Conservation (phyloP, 2,888 invertebrate species). For the Saturnia japonica region DNA sequence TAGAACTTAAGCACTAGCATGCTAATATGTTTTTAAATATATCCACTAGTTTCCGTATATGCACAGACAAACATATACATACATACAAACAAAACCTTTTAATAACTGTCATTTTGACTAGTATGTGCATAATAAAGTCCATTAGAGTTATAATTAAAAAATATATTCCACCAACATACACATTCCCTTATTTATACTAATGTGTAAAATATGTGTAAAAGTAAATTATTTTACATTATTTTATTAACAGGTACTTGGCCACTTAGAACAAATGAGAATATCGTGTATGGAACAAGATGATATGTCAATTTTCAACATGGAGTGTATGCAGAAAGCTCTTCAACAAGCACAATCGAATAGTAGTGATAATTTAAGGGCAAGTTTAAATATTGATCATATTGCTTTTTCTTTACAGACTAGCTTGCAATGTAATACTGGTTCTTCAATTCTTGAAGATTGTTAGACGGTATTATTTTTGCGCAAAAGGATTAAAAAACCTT, state of each 20-base stretch:
- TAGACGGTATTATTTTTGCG: not conserved
- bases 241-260: conserved; percentile 87
- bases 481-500: not conserved
- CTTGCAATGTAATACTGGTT: not conserved
- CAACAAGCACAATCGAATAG: conserved; percentile 94
- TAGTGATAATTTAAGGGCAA: conserved; percentile 91
- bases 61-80: too few relatives aligned
- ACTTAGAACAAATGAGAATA: conserved; percentile 94
- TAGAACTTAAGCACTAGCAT: too few relatives aligned
- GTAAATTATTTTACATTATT: conserved; percentile 20
- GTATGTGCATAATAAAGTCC: too few relatives aligned
- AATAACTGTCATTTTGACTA: too few relatives aligned
- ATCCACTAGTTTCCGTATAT: too few relatives aligned
- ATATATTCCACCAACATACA: not conserved
- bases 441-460: not conserved
- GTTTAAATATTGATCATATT: conserved; percentile 19
- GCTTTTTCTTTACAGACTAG: not conserved
- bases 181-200: not conserved
- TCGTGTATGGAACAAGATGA: conserved; percentile 86
- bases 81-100: too few relatives aligned
- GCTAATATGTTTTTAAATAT: too few relatives aligned
- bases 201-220: conserved; percentile 12
- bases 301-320: conserved; percentile 91
- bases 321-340: conserved; percentile 95
- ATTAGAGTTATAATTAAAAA: too few relatives aligned